These are phyloP conservation scores for Pseudoatta argentina DNA, from an alignment of 1,140 invertebrate species.

Conservation along the genomic window DNA sequence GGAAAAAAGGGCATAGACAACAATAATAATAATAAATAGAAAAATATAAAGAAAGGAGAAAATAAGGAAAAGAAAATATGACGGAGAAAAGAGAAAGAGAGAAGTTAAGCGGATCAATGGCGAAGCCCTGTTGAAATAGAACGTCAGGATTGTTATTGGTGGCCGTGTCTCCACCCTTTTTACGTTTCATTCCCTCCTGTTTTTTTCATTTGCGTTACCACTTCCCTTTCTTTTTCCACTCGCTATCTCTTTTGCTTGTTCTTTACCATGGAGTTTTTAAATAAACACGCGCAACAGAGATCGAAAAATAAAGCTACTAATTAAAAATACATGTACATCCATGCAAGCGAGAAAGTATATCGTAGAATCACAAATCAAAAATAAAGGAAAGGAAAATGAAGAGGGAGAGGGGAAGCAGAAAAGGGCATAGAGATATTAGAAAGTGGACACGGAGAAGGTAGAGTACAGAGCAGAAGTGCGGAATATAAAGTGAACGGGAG, in stretches of 20 bases:
- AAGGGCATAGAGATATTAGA: constrained; percentile 19
- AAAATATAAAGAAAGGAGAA: constrained; percentile 36
- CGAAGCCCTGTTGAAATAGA: constrained; percentile 55
- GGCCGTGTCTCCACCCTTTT: constrained; percentile 29
- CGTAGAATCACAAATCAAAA: constrained; percentile 16
- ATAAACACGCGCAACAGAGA: constrained; percentile 76
- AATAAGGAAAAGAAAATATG: constrained; percentile 36
- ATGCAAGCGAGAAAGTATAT: constrained; percentile 61
- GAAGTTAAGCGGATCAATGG: constrained; percentile 80
- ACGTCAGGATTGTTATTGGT: constrained; percentile 46
- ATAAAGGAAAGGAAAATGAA: not conserved
- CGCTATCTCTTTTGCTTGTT: constrained; percentile 17
- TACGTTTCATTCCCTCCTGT: constrained; percentile 24
- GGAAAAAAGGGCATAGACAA: constrained; percentile 18
- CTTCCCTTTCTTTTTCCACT: not conserved
- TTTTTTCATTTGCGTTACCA: not conserved
- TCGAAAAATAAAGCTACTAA: constrained; percentile 82
- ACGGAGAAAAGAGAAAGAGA: constrained; percentile 57
- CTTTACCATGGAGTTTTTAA: constrained; percentile 59
- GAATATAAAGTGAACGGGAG: not conserved
- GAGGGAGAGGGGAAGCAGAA: not conserved
- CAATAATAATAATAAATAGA: not conserved
- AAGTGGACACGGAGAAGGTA: not conserved
- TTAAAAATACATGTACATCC: constrained; percentile 78
- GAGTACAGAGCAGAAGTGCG: not conserved